Evolutionary conservation across 2,888 invertebrate genomes (phyloP).

Genomic region (Biston betularia): DNA sequence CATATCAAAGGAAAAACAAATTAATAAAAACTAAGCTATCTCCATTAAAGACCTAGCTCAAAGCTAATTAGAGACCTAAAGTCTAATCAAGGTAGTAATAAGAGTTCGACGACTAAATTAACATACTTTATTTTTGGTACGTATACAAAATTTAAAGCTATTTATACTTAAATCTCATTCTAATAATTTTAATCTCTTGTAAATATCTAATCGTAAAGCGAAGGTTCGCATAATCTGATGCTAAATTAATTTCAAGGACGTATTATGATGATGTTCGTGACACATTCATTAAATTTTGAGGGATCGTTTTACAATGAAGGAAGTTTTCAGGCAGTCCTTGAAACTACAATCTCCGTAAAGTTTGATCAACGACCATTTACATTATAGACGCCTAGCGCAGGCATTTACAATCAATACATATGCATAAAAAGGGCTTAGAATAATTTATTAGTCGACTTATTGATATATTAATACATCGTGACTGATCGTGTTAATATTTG

Average conservation of each 20-base stretch:
- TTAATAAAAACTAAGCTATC: constrained; percentile 1
- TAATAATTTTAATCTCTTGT: background rate
- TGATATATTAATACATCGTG: too few relatives aligned
- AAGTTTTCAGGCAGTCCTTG: constrained; percentile 24
- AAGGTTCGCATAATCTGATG: constrained; percentile 7
- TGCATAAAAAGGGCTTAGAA: background rate
- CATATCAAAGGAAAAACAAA: constrained; percentile 5
- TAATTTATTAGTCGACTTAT: too few relatives aligned
- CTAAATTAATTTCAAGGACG: constrained; percentile 12
- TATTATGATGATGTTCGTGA: constrained; percentile 20
- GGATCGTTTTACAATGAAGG: constrained; percentile 26
- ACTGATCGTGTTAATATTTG: too few relatives aligned
- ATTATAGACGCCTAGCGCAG: background rate
- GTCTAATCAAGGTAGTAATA: background rate
- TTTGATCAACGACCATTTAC: background rate
- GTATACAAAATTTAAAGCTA: background rate
- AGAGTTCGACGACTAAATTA: background rate
- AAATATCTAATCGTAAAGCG: constrained; percentile 1
- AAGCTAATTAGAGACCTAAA: constrained; percentile 10
- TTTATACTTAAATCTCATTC: background rate
- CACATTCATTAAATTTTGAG: constrained; percentile 25
- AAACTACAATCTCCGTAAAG: constrained; percentile 20
- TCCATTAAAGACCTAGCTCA: background rate
- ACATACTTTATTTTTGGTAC: background rate
- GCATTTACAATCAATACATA: background rate